Evolutionary conservation across 2,888 invertebrate genomes (phyloP), one percentile per base, ranked within the genome.

Genomic region (Laspeyria flexula): DNA sequence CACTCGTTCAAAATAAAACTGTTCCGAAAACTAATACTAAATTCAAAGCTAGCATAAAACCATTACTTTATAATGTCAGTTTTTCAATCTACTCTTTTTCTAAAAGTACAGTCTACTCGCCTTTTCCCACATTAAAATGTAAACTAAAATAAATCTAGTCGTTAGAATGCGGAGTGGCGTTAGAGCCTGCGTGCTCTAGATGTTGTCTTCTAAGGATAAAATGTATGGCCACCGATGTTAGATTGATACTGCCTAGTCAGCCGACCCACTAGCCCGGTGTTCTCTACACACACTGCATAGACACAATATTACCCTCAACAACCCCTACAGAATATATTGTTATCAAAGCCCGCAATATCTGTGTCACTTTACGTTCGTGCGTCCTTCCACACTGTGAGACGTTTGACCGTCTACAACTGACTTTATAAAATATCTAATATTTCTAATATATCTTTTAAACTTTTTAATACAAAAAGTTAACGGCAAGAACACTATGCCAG

Each of bases 201-300:
- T 42, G 44, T 38, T 55, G 53, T 68, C 63, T 67, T 63, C 50
- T 45, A 55, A 13, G 47, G 46, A 46, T 64, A 58, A 65, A 66
- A 71, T 63, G 58, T 72, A 70, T 60, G 52, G 60, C 55, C 49
- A 60, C 61, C 65, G 63, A 68, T 63, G 53, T 65, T 51, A 73
- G 72, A 77, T 77, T 71, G 73, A 77, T 74, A 72, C 57, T 47
- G 63, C 59, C 42, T 47, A 54, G 61, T 55, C 55, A 63, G 62
- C 57, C 55, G 63, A 60, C 67, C 65, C 46, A 46, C 38, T 25
- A 43, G 27, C 51, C n/a, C n/a, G n/a, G n/a, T n/a, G 53, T 65
- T 61, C 52, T 43, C n/a, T n/a, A n/a, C n/a, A 65, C 44, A 55
- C 50, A 58, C 47, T 55, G 52, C 51, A 61, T 52, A 54, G 49